A percentile compares a stretch with the other conserved stretches of the same genome.
Conservation (phyloP, 2,888 invertebrate species). For the Chesias legatella region DNA sequence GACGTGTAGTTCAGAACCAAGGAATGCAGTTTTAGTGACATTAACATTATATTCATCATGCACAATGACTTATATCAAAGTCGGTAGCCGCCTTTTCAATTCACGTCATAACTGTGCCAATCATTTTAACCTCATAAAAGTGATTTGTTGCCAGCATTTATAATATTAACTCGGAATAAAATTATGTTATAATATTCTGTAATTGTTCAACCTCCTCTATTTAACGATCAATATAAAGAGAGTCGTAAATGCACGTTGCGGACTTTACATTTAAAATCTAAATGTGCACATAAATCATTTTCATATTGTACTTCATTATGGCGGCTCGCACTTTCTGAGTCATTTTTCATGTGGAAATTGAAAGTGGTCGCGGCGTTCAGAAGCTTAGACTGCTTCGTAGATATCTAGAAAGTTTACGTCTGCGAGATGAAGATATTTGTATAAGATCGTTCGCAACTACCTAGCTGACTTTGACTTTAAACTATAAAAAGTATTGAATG, state of each 20-base stretch:
- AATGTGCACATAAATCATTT: constrained; percentile 41
- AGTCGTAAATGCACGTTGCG: constrained; percentile 33
- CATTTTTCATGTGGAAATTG: constrained; percentile 37
- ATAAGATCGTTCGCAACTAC: no score
- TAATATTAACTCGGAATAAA: background rate
- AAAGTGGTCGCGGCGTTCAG: constrained; percentile 24
- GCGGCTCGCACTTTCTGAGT: constrained; percentile 32
- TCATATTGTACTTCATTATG: constrained; percentile 37
- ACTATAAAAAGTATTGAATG: no score
- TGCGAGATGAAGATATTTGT: no score
- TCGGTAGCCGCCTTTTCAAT: background rate
- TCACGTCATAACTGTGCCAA: background rate
- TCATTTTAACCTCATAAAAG: background rate
- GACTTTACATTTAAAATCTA: constrained; percentile 35
- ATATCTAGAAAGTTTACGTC: background rate
- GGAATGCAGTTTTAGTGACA: no score
- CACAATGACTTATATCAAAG: no score
- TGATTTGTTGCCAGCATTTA: background rate
- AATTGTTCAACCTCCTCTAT: constrained; percentile 28
- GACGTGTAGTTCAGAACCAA: no score
- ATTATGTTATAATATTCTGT: constrained; percentile 9
- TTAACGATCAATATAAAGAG: constrained; percentile 27
- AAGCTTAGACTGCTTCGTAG: background rate
- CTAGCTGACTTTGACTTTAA: no score
- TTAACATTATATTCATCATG: no score